Conservation (phyloP, 2,113 vertebrate species). For the Brienomyrus longianalis region DNA sequence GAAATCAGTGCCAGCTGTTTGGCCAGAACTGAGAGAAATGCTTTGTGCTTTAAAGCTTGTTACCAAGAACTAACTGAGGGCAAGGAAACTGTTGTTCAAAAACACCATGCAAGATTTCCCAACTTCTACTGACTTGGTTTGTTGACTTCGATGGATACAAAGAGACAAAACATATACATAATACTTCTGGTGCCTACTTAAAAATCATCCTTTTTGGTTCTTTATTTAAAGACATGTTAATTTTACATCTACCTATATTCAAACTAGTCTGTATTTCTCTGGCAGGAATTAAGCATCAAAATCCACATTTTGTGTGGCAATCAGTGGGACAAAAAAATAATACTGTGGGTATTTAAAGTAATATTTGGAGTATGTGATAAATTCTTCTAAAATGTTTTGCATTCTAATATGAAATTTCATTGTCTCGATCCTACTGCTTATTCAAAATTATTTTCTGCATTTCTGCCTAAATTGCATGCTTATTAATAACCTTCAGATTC, state of each 20-base stretch:
- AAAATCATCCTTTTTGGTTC: background rate
- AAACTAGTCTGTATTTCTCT: background rate
- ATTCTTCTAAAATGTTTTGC: background rate
- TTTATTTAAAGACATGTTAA: background rate
- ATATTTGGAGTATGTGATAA: background rate
- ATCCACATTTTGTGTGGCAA: background rate
- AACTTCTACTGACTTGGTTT: conserved; percentile 50
- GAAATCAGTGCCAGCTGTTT: conserved; percentile 47
- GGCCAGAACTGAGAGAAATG: conserved; percentile 26
- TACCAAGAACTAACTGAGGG: conserved; percentile 38
- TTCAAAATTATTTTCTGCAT: background rate
- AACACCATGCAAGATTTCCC: conserved; percentile 50
- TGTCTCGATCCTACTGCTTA: background rate
- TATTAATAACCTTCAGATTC: background rate
- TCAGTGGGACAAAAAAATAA: conserved; percentile 19
- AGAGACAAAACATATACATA: background rate
- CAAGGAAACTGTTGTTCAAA: conserved; percentile 42
- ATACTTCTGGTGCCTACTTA: background rate
- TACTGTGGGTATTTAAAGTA: background rate
- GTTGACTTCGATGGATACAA: conserved; percentile 34
- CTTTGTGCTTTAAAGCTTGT: conserved; percentile 39
- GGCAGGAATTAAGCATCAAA: background rate
- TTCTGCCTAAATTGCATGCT: background rate
- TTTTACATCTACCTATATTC: background rate
- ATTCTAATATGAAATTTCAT: background rate